Base-by-base conservation (phyloP, 2,888 invertebrate species). In the Elysia crispata region DNA sequence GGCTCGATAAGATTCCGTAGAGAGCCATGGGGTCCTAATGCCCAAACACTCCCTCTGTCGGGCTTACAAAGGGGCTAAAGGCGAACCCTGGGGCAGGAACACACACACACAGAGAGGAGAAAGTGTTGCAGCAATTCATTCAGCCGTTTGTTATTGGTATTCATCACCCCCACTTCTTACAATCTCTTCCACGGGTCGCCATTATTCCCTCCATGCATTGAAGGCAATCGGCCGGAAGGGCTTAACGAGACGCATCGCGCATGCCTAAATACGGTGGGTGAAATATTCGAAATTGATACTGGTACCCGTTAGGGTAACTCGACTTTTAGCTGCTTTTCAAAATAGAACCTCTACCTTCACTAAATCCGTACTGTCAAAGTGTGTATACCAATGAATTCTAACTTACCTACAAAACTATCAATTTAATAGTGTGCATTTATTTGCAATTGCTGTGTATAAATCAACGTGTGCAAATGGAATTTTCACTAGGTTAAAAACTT, bases 1-100 rank as follows among this genome's bases (percentile, higher is more conserved):
- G 67, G 75, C 73, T 72, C 80, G 82, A 82, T 83, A 83, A 82
- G 79, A 67, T 62, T 76, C 69, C 76, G 28, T 64, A 41, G 69
- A 74, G 33, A 54, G 72, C 70, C 76, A 81, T 70, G 77, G 41
- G 41, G 69, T 28, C 76, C 81, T 80, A 77, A 83, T 83, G 81
- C 83, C 79, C 74, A 77, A 81, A 83, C 79, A 84, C 77, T 77
- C 70, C 69, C 77, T 41, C 49, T 64, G 64, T 41, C 28, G 60
- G n/a, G 33, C 60, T 13, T 33, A 74, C 33, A 74, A 60, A 33
- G 33, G 13, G 33, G 33, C n/a, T 1, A 18, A 60, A 3, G 60
- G 13, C 15, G 11, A 23, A 11, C 66, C 66, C 25, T 6, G 28
- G 18, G 18, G 6, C 6, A n/a, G 20, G 11, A 20, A 20, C 25